Base-by-base conservation (phyloP, 92 coral and sea anemone species). In the Pocillopora grandis region DNA sequence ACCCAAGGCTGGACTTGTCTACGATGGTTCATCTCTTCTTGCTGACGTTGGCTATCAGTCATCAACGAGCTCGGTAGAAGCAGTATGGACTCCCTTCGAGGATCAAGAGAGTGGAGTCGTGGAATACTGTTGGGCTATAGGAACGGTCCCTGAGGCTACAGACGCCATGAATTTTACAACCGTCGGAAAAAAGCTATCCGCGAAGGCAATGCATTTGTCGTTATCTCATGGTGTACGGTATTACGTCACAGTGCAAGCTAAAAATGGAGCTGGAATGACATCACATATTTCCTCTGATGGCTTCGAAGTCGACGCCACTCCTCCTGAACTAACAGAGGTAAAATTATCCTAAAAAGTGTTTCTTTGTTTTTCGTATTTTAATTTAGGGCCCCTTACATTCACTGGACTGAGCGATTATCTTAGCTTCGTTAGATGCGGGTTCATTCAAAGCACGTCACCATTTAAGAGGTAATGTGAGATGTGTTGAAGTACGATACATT, bases 121-220 rank as follows among this genome's bases (percentile, higher is more conserved):
- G 87, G 96, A 92, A 64, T 95, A 95, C 79, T 80, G 91, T 75
- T 91, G 95, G 94, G 92, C 89, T n/a, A 80, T 89, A 21, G 96
- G 98, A 57, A 87, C 92, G 10, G 84, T 92, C 52, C 88, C 96
- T 66, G 91, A 93, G 49, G 83, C 73, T 23, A 92, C 90, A 62
- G 96, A 92, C 78, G 84, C 89, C 65, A 36, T 77, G 67, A 84
- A 62, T 13, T 91, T 92, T 72, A 75, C 79, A 12, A 76, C 85
- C 63, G 93, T 85, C 21, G 95, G 92, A 27, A 81, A 60, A 76
- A 82, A 66, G 59, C 91, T 86, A 23, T 79, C 83, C 12, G 94
- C 80, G 20, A 64, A 33, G 59, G 86, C 79, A 71, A 75, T 21
- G 58, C 92, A 95, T 77, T 79, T 91, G 27, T 83, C 90, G 55